A percentile compares a stretch with the other conserved stretches of the same genome.
phyloP scores from a whole-genome alignment of 2,113 vertebrate genomes.

The Pachypanchax playfairii region DNA sequence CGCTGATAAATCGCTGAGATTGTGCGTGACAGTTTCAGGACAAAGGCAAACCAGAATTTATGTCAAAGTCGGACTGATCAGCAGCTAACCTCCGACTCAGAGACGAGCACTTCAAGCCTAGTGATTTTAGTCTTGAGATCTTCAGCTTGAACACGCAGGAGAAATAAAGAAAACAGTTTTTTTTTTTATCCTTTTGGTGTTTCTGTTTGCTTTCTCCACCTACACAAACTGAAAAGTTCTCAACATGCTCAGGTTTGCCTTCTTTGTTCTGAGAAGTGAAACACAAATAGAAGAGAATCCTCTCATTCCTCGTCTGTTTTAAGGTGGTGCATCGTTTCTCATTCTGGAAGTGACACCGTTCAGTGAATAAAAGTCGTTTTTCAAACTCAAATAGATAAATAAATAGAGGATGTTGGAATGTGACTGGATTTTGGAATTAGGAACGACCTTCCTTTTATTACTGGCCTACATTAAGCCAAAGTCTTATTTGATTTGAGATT shows the following conservation, averaged over 20 bases:
- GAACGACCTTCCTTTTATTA: conserved; percentile 38
- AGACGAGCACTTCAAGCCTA: conserved; percentile 28
- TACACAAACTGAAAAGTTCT: conserved; percentile 14
- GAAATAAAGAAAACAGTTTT: conserved; percentile 8
- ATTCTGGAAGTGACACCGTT: conserved; percentile 8
- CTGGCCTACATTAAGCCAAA: conserved; percentile 61
- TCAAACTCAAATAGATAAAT: conserved; percentile 48
- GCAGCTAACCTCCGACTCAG: conserved; percentile 33
- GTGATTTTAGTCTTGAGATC: conserved; percentile 19
- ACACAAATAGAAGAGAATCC: conserved; percentile 32
- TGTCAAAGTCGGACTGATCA: conserved; percentile 36
- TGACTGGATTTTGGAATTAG: conserved; percentile 64
- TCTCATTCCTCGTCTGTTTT: conserved; percentile 22
- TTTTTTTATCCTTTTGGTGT: not conserved
- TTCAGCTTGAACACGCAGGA: conserved; percentile 21
- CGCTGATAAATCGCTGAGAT: conserved; percentile 52
- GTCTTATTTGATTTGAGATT: conserved; percentile 40
- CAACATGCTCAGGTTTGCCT: conserved; percentile 32
- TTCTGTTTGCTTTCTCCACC: conserved; percentile 33
- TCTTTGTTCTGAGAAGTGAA: conserved; percentile 23
- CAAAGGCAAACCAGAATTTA: conserved; percentile 32
- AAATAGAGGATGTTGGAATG: conserved; percentile 74
- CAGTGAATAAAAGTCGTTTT: conserved; percentile 26
- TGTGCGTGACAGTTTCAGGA: conserved; percentile 46
- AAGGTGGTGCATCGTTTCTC: conserved; percentile 13